Base-by-base conservation (phyloP, 2,113 vertebrate genomes). In the Agapornis roseicollis region DNA sequence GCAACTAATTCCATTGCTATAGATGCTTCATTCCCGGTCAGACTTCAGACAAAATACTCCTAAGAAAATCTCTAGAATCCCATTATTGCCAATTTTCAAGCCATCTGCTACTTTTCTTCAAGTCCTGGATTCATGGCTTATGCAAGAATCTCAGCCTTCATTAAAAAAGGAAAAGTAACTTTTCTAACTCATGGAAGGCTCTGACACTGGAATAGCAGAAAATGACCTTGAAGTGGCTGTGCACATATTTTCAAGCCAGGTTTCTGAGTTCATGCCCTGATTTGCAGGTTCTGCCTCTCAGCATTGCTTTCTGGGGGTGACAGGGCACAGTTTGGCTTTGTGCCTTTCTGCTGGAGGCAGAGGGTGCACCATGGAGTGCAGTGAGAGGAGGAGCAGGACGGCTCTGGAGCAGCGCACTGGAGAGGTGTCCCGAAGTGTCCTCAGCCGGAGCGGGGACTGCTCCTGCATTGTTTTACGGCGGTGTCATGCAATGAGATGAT, bases 401-500 rank as follows among this genome's bases (percentile, higher is more conserved):
- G 28, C 70, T 79, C 65, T 9, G 55, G 78, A 72, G 61, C 6
- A 1, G 19, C 19, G 77, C 53, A 5, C 44, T 35, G 11, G 60
- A 71, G 83, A 83, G 68, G 79, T 64, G 28, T 68, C 90, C 69
- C 37, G 65, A 33, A 90, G 85, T 60, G 69, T 31, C 68, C 80
- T 6, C 77, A 65, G 85, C 52, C 31, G 2, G 69, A 78, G 61
- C 7, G 65, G 72, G 33, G 70, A 86, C 81, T 52, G 79, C 87
- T 87, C 76, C 82, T 64, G 83, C 93, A 89, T 96, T 95, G 91
- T 96, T 97, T 87, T 20, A 76, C 78, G 88, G 74, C 83, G 78
- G 76, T 85, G 88, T 94, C 92, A 88, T 60, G 91, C 93, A 78
- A 74, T 63, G 93, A 94, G 90, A 76, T 85, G 85, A 80, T 97